Evolutionary conservation across 2,113 vertebrate genomes (phyloP), one percentile per base, ranked within the genome.

Genomic region (Sitta europaea): DNA sequence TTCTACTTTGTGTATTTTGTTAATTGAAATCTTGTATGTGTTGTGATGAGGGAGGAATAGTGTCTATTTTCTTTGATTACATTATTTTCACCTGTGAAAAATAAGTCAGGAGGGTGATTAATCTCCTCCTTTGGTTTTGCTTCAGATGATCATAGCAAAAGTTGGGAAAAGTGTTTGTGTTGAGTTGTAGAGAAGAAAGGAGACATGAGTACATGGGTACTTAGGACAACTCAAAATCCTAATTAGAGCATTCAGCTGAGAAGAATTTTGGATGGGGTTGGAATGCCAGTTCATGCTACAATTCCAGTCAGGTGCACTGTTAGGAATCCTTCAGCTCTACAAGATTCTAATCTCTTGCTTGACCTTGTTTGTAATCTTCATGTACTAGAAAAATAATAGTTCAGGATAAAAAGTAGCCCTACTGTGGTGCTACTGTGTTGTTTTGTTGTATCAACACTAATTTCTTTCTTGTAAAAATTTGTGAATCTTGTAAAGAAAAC

Each of bases 221-320:
- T 80, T 81, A 65, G 66, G 40, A 35, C 20, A 40, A 4, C 11
- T 61, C 53, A 61, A 75, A 95, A 76, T 95, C 13, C 50, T 28
- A 23, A 74, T 42, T 14, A 20, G 54, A 74, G 3, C 35, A 4
- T 62, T 84, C 7, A 17, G 9, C 13, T 61, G 31, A 6, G 23
- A 71, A 63, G 27, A 48, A 13, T 74, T 88, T 91, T 61, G 54
- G 8, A 45, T 48, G 13, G 29, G 58, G 31, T 42, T 7, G 20
- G 42, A 75, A 15, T 38, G 45, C 36, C 14, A 25, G 1, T 35
- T 92, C 25, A 33, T 91, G 38, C n/a, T 80, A 2, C 20, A 29
- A 2, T 70, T 89, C n/a, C 70, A 29, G 4, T 86, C 31, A 11
- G 0, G 0, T 35, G 42, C 5, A 2, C 11, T 47, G 7, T 66